Base-by-base conservation (phyloP, 2,797 vertebrate genomes). In the Steatocranus sp. region DNA sequence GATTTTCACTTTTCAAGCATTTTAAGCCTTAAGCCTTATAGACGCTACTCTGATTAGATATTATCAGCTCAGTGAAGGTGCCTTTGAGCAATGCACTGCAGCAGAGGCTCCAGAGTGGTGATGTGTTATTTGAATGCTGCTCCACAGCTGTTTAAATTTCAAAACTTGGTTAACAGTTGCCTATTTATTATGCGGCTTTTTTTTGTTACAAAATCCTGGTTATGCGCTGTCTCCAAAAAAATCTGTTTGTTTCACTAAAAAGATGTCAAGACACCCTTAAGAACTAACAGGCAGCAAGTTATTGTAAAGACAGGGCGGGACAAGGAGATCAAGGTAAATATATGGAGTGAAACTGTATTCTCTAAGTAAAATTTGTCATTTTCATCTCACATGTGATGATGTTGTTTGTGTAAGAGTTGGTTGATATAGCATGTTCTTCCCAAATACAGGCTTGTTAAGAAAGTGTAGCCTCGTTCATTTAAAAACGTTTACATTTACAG, bases 51-150 rank as follows among this genome's bases (percentile, higher is more conserved):
- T 87, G 86, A 92, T 92, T 86, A 93, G 92, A 94, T 92, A 70
- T 79, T 80, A 92, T 92, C 90, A 87, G 77, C 83, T 75, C 25
- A 7, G 51, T 41, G 18, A 86, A 94, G 89, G 91, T 92, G 91
- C 91, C 91, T 93, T 93, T 93, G 85, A 90, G 89, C 68, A 85
- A 84, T 8, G 15, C 17, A 5, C 83, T 66, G 80, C 77, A 78
- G 83, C 83, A 54, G 41, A 58, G 66, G 63, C 83, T 83, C 48
- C 63, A 25, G 11, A 75, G 58, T 8, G 73, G 11, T n/a, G 76
- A 75, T 76, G 48, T 36, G 10, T 12, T 14, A 38, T 18, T 38
- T 36, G 53, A 73, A 41, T n/a, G 8, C 46, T 61, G 11, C 41
- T 80, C 36, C 68, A 63, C 49, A 74, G 78, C 73, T 73, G 50